These are phyloP conservation scores for Venturia canescens DNA, from an alignment of 1,140 invertebrate genomes.

Conservation along the genomic window DNA sequence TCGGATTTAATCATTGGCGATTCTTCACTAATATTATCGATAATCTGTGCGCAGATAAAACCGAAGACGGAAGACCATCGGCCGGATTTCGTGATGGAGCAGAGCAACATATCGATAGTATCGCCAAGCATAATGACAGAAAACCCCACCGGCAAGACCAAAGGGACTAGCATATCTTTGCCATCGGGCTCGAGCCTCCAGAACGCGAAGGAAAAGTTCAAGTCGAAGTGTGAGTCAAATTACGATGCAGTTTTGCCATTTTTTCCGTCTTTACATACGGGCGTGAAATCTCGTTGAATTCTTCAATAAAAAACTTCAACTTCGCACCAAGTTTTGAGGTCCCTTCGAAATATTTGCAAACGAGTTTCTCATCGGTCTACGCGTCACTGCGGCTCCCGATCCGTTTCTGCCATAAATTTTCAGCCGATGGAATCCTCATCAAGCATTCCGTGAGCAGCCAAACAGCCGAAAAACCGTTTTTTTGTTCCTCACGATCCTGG, in stretches of 20 bases:
- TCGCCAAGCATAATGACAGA: constrained; percentile 58
- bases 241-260: not conserved
- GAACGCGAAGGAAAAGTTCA: constrained; percentile 59
- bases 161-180: constrained; percentile 59
- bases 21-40: not conserved
- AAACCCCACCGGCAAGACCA: constrained; percentile 55
- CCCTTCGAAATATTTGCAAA: not conserved
- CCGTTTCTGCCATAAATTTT: no score
- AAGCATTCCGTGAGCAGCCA: not conserved
- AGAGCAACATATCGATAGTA: constrained; percentile 62
- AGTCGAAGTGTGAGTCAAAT: constrained; percentile 58
- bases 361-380: no score
- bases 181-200: constrained; percentile 54
- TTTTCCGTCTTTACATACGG: no score
- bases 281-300: no score
- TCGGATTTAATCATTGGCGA: not conserved
- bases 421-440: not conserved
- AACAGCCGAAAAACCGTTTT: not conserved
- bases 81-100: constrained; percentile 60
- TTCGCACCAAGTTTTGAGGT: no score
- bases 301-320: no score
- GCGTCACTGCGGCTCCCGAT: no score
- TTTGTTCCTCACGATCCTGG: not conserved
- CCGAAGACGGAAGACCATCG: constrained; percentile 37
- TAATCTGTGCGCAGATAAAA: constrained; percentile 34